A percentile compares a stretch with the other conserved stretches of the same genome.
Conservation (phyloP, 2,888 invertebrate species). For the Ephialtes manifestator region DNA sequence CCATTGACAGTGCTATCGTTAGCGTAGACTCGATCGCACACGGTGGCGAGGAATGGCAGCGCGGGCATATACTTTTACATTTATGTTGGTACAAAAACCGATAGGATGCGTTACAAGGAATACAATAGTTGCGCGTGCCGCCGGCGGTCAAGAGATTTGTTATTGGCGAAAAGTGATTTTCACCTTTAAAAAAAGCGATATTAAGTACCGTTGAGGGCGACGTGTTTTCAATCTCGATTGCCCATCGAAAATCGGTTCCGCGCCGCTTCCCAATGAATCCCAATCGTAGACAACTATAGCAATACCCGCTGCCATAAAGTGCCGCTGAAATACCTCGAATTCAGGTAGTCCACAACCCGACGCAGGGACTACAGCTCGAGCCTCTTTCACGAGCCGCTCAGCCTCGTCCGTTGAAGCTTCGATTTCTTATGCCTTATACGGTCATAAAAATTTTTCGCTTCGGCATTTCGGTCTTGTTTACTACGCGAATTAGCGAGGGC, state of each 20-base stretch:
- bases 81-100: too few species aligned
- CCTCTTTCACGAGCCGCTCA: background rate
- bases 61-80: too few species aligned
- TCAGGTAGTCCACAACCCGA: background rate
- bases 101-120: background rate
- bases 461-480: too few species aligned
- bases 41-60: too few species aligned
- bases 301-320: background rate
- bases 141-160: conserved; percentile 19
- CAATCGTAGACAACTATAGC: conserved; percentile 13
- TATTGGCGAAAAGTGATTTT: background rate
- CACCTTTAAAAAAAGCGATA: background rate
- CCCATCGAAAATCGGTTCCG: background rate
- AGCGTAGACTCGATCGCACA: background rate
- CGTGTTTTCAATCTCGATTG: background rate
- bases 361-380: background rate
- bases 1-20: background rate
- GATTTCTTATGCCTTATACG: background rate
- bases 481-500: background rate
- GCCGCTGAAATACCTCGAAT: background rate
- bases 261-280: background rate
- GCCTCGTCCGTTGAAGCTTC: background rate
- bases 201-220: too few species aligned
- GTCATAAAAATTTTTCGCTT: background rate
- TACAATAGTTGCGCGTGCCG: background rate